These are phyloP conservation scores for Malurus alboscapulatus DNA, from an alignment of 2,113 vertebrate genomes.

Conservation along the genomic window DNA sequence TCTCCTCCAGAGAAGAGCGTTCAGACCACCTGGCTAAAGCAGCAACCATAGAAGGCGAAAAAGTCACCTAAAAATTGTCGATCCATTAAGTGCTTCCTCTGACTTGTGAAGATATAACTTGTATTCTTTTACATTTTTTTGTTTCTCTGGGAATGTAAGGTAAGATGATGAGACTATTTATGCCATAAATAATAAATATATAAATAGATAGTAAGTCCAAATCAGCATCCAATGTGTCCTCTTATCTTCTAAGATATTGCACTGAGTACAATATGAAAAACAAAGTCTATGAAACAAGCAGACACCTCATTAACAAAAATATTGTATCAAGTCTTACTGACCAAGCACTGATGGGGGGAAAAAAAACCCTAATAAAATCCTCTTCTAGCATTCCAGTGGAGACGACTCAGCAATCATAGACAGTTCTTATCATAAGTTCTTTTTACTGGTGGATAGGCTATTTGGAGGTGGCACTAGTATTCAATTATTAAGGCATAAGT, in stretches of 20 bases:
- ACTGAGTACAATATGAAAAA: constrained; percentile 32
- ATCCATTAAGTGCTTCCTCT: constrained; percentile 53
- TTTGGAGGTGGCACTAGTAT: not conserved
- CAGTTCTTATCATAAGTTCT: not conserved
- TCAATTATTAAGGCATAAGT: not conserved
- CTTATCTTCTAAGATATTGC: constrained; percentile 24
- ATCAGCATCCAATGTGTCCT: not conserved
- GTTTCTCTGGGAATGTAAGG: constrained; percentile 10
- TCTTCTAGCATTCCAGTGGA: not conserved
- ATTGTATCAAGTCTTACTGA: not conserved
- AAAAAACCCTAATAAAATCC: not conserved
- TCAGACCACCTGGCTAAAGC: not conserved
- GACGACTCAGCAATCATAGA: not conserved
- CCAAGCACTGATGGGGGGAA: not conserved
- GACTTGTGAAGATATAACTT: constrained; percentile 28
- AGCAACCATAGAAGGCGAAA: not conserved
- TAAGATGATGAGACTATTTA: constrained; percentile 21
- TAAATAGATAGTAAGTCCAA: constrained; percentile 27
- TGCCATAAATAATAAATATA: not conserved
- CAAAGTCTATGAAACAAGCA: constrained; percentile 9
- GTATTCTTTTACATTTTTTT: constrained; percentile 44
- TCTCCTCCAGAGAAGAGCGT: not conserved
- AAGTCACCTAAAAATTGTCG: constrained; percentile 23
- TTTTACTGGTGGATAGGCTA: not conserved
- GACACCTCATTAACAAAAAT: not conserved